These are phyloP conservation scores for Engraulis encrasicolus DNA, from an alignment of 2,113 vertebrate genomes.

Conservation along the genomic window DNA sequence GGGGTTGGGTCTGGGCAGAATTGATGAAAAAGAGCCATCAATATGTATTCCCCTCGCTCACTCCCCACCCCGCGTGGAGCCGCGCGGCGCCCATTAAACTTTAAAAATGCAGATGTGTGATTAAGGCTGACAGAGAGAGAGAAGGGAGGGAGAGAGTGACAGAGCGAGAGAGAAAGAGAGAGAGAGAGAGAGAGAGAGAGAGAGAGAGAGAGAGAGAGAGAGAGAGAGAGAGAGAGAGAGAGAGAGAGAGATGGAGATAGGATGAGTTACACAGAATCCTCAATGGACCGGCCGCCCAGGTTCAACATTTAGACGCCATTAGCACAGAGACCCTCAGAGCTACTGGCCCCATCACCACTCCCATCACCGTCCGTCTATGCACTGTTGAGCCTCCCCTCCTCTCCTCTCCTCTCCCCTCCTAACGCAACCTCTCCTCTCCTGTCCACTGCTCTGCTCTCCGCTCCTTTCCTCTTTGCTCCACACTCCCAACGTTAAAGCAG, in stretches of 20 bases:
- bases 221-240: conserved; percentile 66
- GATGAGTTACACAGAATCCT: conserved; percentile 58
- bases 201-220: conserved; percentile 65
- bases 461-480: too few species aligned
- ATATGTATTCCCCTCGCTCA: conserved; percentile 67
- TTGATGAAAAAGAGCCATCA: conserved; percentile 70
- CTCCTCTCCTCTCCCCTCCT: too few species aligned
- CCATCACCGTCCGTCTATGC: conserved; percentile 23
- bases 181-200: conserved; percentile 66
- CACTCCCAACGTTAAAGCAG: neutral
- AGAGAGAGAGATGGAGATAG: conserved; percentile 60
- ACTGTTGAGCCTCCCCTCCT: conserved; percentile 12
- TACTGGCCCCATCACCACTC: neutral
- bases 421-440: too few species aligned
- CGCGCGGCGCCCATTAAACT: conserved; percentile 71
- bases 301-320: conserved; percentile 46
- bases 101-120: conserved; percentile 71
- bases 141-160: too few species aligned
- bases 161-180: conserved; percentile 65
- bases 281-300: conserved; percentile 51
- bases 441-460: too few species aligned
- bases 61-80: too few species aligned
- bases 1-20: neutral
- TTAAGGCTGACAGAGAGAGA: conserved; percentile 66
- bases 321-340: conserved; percentile 4